Conservation (phyloP, 2,888 invertebrate species). For the Lathronympha strigana region DNA sequence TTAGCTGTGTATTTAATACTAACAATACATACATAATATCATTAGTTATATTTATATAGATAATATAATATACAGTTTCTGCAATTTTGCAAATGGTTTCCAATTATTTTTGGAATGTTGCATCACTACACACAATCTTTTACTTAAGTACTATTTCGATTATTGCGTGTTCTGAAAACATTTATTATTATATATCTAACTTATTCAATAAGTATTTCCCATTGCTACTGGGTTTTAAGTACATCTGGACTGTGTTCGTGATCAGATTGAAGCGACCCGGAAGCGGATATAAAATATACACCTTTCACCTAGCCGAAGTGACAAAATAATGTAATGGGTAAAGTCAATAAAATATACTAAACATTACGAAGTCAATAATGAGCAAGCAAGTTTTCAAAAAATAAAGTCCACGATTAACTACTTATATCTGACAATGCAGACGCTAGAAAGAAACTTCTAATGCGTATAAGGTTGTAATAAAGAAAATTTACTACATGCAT, state of each 20-base stretch:
- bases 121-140: slow-evolving; percentile 34
- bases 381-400: no score
- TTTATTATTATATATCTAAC: slow-evolving; percentile 32
- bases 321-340: no score
- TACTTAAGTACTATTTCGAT: slow-evolving; percentile 38
- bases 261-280: slow-evolving; percentile 3
- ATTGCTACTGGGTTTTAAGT: slow-evolving; percentile 23
- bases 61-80: slow-evolving; percentile 66
- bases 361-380: no score
- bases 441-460: no score
- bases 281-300: no score
- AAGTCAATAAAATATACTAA: no score
- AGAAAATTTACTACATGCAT: no score
- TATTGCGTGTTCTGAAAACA: slow-evolving; percentile 41
- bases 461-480: no score
- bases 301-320: no score
- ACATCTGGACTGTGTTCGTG: slow-evolving; percentile 19
- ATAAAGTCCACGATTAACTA: no score
- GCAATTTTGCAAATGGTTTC: slow-evolving; percentile 52
- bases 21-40: slow-evolving; percentile 74
- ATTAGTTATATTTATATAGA: slow-evolving; percentile 65
- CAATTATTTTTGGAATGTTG: slow-evolving; percentile 40
- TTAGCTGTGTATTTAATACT: slow-evolving; percentile 78
- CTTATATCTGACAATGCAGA: no score
- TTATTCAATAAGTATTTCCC: slow-evolving; percentile 28